Conservation (phyloP, 2,113 vertebrate species). For the Capreolus pygargus region DNA sequence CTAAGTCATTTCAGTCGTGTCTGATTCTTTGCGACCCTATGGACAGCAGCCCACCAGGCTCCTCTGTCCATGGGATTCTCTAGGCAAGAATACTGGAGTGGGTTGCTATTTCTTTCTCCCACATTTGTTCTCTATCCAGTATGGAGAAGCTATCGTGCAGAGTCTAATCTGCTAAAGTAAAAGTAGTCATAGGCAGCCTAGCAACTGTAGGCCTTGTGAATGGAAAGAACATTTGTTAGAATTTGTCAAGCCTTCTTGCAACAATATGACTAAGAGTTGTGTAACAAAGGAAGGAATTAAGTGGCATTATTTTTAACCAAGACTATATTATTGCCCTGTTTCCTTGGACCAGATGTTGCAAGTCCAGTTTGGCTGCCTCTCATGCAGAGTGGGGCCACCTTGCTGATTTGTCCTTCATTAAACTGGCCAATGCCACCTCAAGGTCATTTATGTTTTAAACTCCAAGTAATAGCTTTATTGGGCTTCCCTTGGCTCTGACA, state of each 20-base stretch:
- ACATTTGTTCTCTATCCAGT: not conserved
- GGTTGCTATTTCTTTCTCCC: not conserved
- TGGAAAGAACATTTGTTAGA: not conserved
- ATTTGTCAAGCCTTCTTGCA: not conserved
- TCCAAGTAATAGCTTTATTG: not conserved
- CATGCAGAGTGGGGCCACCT: not conserved
- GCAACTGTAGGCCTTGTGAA: not conserved
- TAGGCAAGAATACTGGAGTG: not conserved
- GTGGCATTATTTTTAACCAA: not conserved
- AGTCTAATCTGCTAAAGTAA: slow-evolving; percentile 15
- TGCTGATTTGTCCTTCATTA: not conserved
- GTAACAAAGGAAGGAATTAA: not conserved
- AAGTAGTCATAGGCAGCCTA: slow-evolving; percentile 46
- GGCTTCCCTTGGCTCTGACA: not conserved
- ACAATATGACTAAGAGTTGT: not conserved
- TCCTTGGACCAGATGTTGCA: not conserved
- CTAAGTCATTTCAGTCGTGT: not conserved
- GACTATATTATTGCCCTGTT: not conserved
- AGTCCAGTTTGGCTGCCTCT: not conserved
- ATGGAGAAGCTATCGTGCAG: not conserved
- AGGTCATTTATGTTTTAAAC: slow-evolving; percentile 27
- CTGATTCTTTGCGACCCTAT: not conserved
- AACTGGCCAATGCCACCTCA: not conserved
- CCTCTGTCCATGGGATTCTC: not conserved
- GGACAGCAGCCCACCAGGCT: not conserved